A percentile compares a stretch with the other conserved stretches of the same genome.
These are phyloP conservation scores for Spinus olivaceus DNA, from an alignment of 2,797 vertebrate species.

Conservation along the genomic window DNA sequence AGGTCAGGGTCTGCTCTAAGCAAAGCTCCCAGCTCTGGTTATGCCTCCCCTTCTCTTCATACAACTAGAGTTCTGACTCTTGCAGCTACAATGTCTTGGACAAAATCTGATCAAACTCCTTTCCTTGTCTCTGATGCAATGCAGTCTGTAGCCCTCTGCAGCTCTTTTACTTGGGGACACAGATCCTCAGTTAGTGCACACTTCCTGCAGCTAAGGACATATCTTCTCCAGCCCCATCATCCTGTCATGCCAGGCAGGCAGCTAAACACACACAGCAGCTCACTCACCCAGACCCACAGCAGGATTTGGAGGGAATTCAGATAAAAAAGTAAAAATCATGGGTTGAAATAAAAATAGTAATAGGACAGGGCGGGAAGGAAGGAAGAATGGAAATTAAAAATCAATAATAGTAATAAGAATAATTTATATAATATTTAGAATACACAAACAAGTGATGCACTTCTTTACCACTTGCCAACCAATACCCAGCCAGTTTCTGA, in stretches of 20 bases:
- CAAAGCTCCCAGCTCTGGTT: background rate
- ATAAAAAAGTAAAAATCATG: background rate
- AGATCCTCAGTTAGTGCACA: background rate
- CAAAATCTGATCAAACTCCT: background rate
- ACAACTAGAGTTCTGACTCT: background rate
- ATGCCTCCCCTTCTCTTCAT: background rate
- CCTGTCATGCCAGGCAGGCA: background rate
- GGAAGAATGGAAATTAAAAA: background rate
- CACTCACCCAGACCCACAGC: background rate
- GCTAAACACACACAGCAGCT: background rate
- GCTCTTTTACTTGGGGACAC: background rate
- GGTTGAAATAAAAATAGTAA: background rate
- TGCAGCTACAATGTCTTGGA: background rate
- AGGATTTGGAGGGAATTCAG: background rate
- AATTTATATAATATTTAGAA: background rate
- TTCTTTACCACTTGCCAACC: background rate
- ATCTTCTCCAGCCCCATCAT: background rate
- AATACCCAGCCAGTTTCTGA: background rate
- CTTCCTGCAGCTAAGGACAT: background rate
- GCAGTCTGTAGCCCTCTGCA: background rate
- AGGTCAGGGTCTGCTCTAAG: background rate
- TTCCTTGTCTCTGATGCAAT: background rate
- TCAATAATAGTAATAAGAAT: background rate
- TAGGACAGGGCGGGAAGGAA: background rate
- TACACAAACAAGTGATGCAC: background rate